Evolutionary conservation across 2,113 vertebrate genomes (phyloP).

Genomic region (Xiphias gladius): DNA sequence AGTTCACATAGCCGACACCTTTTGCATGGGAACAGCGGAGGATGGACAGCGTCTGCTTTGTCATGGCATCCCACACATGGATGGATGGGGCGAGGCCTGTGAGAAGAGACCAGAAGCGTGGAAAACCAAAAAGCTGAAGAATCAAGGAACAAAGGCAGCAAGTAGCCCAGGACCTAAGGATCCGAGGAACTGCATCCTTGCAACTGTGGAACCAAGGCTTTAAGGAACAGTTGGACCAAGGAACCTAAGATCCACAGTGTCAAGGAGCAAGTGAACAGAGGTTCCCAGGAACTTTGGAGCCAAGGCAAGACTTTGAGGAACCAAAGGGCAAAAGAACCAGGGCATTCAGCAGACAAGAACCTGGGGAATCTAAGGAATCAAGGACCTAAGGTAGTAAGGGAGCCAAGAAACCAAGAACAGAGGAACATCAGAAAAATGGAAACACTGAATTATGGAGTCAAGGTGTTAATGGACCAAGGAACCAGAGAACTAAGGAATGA

Average conservation of each 20-base stretch:
- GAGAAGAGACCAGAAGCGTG: background rate
- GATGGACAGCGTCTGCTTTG: constrained; percentile 95
- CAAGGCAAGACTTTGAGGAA: background rate
- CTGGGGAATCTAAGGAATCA: background rate
- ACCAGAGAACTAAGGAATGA: background rate
- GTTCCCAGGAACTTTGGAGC: background rate
- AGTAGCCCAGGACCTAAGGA: background rate
- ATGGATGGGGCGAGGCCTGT: constrained; percentile 93
- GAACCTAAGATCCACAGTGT: background rate
- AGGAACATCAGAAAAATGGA: background rate
- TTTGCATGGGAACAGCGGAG: constrained; percentile 94
- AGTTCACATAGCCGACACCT: constrained; percentile 93
- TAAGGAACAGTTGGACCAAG: background rate
- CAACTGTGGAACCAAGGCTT: background rate
- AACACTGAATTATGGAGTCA: background rate
- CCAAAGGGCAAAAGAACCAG: background rate
- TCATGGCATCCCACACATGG: constrained; percentile 97
- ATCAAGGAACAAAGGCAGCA: background rate
- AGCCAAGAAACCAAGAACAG: background rate
- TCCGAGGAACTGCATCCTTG: background rate
- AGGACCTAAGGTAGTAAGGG: background rate
- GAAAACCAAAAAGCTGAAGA: constrained; percentile 24
- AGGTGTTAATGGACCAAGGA: background rate
- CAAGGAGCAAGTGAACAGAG: background rate
- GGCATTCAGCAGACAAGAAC: constrained; percentile 4